Percentiles rank a stretch among this genome's conserved stretches.
Conservation (phyloP, 2,797 vertebrate genomes). For the Ataeniobius toweri region DNA sequence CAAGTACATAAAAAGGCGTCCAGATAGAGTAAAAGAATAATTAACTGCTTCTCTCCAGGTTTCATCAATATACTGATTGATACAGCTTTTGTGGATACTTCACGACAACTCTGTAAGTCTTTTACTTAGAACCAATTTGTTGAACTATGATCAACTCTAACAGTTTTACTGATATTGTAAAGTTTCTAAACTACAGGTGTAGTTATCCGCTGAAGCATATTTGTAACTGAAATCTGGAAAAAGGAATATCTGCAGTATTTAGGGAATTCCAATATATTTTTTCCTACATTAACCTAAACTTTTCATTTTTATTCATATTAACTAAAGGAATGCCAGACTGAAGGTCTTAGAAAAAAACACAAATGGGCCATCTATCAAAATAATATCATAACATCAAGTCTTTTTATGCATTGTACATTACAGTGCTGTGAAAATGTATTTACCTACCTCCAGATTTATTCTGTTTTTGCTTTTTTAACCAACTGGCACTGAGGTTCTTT, state of each 20-base stretch:
- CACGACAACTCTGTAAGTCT: neutral
- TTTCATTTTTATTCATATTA: too few species aligned
- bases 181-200: neutral
- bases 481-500: too few species aligned
- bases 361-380: too few species aligned
- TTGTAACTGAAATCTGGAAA: neutral
- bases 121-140: neutral
- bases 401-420: too few species aligned
- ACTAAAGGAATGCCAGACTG: too few species aligned
- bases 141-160: neutral
- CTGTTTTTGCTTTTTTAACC: too few species aligned
- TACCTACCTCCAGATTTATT: too few species aligned
- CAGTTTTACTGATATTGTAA: neutral
- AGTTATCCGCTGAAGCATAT: neutral
- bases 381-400: too few species aligned
- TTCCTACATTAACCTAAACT: too few species aligned
- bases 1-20: neutral
- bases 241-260: neutral
- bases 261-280: neutral
- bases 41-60: neutral
- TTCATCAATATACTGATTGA: neutral
- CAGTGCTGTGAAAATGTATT: too few species aligned
- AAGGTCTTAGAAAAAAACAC: too few species aligned
- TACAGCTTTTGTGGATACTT: neutral
- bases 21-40: constrained; percentile 6